A percentile compares a stretch with the other conserved stretches of the same genome.
Conservation (phyloP, 2,888 invertebrate species). For the Athrips mouffetella region DNA sequence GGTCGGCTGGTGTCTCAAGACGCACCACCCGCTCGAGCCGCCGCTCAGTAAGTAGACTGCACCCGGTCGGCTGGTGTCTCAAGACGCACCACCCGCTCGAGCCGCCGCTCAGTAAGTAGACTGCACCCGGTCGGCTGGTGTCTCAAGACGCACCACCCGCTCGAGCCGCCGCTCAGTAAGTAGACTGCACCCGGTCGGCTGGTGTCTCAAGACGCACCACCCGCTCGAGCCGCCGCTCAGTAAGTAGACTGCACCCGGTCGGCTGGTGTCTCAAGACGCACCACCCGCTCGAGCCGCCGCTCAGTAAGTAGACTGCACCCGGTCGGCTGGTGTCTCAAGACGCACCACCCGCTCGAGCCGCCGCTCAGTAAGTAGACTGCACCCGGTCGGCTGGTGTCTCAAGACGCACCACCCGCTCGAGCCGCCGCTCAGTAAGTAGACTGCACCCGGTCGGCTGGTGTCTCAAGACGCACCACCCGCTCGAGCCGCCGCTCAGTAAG, state of each 20-base stretch:
- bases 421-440: slow-evolving; percentile 87
- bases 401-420: slow-evolving; percentile 93
- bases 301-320: slow-evolving; percentile 82
- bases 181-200: slow-evolving; percentile 90
- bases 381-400: slow-evolving; percentile 94
- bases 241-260: slow-evolving; percentile 80
- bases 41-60: slow-evolving; percentile 87
- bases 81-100: slow-evolving; percentile 93
- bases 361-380: slow-evolving; percentile 89
- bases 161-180: slow-evolving; percentile 90
- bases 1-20: slow-evolving; percentile 93
- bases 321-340: slow-evolving; percentile 93
- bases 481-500: too few relatives aligned
- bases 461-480: too few relatives aligned
- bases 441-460: too few relatives aligned
- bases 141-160: slow-evolving; percentile 92
- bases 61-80: slow-evolving; percentile 94
- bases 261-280: slow-evolving; percentile 94
- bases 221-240: slow-evolving; percentile 90
- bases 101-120: slow-evolving; percentile 85
- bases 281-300: slow-evolving; percentile 86
- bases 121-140: slow-evolving; percentile 84
- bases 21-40: slow-evolving; percentile 90
- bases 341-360: slow-evolving; percentile 90
- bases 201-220: slow-evolving; percentile 94